Conservation (phyloP, 2,888 invertebrate genomes). For the Eristalis tenax region DNA sequence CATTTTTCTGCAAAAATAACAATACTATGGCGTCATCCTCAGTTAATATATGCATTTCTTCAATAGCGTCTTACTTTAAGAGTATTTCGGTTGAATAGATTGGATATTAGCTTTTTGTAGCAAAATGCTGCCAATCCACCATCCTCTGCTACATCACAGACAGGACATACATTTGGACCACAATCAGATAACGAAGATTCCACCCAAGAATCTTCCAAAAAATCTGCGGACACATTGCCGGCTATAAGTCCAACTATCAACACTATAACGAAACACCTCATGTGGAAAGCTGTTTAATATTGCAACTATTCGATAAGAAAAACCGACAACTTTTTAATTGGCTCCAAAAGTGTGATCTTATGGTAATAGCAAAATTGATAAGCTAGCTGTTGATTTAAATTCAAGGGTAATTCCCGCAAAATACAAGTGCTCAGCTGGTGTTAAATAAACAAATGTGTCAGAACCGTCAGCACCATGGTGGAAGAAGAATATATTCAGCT, state of each 20-base stretch:
- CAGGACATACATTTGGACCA: constrained; percentile 24
- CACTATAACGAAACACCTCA: constrained; percentile 7
- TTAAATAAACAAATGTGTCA: not conserved
- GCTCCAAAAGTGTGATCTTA: not conserved
- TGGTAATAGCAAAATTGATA: not conserved
- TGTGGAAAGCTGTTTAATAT: not conserved
- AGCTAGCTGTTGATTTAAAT: not conserved
- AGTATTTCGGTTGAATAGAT: constrained; percentile 32
- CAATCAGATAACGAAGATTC: constrained; percentile 18
- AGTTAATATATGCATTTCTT: not conserved
- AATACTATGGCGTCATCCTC: constrained; percentile 30
- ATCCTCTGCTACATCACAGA: constrained; percentile 29
- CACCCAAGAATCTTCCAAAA: constrained; percentile 22
- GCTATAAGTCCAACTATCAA: constrained; percentile 14
- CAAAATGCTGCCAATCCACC: not conserved
- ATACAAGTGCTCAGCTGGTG: not conserved
- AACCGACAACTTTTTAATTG: no score
- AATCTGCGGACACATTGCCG: not conserved
- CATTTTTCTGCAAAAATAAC: constrained; percentile 19
- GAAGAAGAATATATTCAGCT: no score
- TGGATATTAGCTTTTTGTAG: constrained; percentile 31
- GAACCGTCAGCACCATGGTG: no score
- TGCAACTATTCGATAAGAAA: not conserved
- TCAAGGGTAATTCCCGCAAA: not conserved
- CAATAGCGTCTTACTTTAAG: constrained; percentile 23